Conservation (phyloP, 2,888 invertebrate genomes). For the Lithophane semibrunnea region DNA sequence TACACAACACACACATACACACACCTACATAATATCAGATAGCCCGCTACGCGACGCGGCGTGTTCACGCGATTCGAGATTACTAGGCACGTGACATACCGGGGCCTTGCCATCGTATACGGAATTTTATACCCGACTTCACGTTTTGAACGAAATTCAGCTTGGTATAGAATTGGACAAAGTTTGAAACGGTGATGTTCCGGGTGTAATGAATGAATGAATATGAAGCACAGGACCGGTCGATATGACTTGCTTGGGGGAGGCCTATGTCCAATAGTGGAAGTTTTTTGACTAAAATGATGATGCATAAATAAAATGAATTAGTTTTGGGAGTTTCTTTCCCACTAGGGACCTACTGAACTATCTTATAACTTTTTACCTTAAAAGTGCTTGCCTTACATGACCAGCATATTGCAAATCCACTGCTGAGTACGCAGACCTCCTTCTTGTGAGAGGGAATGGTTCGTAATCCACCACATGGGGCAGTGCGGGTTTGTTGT, state of each 20-base stretch:
- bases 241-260: neutral
- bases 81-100: slow-evolving; percentile 62
- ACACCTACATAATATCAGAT: slow-evolving; percentile 26
- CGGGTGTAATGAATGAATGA: neutral
- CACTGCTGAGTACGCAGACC: neutral
- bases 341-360: neutral
- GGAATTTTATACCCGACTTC: slow-evolving; percentile 38
- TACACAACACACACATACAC: neutral
- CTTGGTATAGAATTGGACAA: neutral
- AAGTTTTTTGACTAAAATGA: neutral
- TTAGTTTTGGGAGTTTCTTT: neutral
- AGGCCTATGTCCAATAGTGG: no score
- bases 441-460: neutral
- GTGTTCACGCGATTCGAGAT: slow-evolving; percentile 62
- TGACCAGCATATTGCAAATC: no score
- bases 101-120: slow-evolving; percentile 26
- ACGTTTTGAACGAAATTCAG: slow-evolving; percentile 20
- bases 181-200: neutral
- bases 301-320: neutral
- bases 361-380: neutral
- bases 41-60: slow-evolving; percentile 30
- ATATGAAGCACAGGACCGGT: neutral
- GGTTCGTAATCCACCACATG: neutral
- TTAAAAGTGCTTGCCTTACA: no score
- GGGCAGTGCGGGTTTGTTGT: neutral